Evolutionary conservation across 2,113 vertebrate species (phyloP).

Genomic region (Megaceryle maxima): DNA sequence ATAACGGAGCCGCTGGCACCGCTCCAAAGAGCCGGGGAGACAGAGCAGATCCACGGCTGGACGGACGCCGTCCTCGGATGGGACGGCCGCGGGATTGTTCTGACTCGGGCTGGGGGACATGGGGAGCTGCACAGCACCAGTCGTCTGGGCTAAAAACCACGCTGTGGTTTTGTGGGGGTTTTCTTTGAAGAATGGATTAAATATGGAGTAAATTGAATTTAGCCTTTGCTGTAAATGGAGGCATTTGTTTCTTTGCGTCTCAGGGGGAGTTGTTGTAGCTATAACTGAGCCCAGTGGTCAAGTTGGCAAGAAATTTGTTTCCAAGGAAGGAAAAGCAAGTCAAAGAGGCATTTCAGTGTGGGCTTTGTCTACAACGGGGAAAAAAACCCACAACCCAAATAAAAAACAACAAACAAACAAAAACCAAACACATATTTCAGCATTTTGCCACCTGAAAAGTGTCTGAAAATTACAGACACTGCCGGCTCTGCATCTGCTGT

Average conservation of each 20-base stretch:
- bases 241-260: neutral
- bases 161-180: neutral
- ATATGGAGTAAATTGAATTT: neutral
- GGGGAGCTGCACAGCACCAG: neutral
- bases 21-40: neutral
- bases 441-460: neutral
- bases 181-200: neutral
- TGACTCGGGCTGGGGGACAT: neutral
- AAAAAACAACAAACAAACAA: too few species aligned
- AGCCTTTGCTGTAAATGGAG: neutral
- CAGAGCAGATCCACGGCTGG: neutral
- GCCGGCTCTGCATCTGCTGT: neutral
- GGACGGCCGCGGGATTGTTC: neutral
- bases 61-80: neutral
- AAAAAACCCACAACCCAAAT: neutral
- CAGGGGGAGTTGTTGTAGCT: neutral
- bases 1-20: neutral
- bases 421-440: too few species aligned
- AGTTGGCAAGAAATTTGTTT: neutral
- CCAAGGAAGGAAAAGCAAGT: neutral
- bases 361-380: neutral
- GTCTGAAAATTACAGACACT: neutral
- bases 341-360: too few species aligned
- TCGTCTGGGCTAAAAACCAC: fast-evolving
- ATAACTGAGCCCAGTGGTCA: neutral